Base-by-base conservation (phyloP, 2,797 vertebrate species). In the Myotis planiceps region DNA sequence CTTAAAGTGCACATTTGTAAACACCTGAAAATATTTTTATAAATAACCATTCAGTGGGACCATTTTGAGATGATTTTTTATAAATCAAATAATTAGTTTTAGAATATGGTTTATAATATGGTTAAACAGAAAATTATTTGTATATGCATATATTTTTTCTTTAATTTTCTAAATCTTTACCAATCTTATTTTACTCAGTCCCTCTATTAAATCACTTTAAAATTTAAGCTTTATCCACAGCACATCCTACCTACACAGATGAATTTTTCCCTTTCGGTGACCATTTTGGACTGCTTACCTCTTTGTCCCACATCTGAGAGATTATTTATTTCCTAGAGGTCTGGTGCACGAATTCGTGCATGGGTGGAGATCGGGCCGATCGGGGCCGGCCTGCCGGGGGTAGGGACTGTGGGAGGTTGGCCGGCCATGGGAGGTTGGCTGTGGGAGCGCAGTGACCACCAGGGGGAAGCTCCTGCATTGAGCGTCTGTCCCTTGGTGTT, bases 41-140 rank as follows among this genome's bases (percentile, higher is more conserved):
- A 81, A 89, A 78, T 81, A 81, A 60, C 18, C 18, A n/a, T 89
- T 88, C 27, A 3, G 8, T 80, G 72, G 15, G 32, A 82, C 42
- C 34, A 27, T 25, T 82, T 94, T 95, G 85, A 72, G 32, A 95
- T 86, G 49, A 71, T 72, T 94, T 93, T 93, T 85, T 85, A 85
- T 75, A 81, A 87, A 49, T 79, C 16, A 49, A 71, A 34, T 78
- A 75, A 74, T 92, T 65, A 66, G 34, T 55, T 68, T 63, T n/a
- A 63, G 29, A n/a, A 29, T 19, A 86, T 90, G 37, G 27, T 71
- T 85, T 75, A 37, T 72, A 65, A 60, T 34, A 72, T n/a, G 27
- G 15, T 42, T 93, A 85, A 93, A 53, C 27, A 78, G 29, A 53
- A 89, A 88, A n/a, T 75, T 75, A 47, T 23, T 81, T 81, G 3